phyloP scores from a whole-genome alignment of 2,888 invertebrate species.

The Malachius bipustulatus region DNA sequence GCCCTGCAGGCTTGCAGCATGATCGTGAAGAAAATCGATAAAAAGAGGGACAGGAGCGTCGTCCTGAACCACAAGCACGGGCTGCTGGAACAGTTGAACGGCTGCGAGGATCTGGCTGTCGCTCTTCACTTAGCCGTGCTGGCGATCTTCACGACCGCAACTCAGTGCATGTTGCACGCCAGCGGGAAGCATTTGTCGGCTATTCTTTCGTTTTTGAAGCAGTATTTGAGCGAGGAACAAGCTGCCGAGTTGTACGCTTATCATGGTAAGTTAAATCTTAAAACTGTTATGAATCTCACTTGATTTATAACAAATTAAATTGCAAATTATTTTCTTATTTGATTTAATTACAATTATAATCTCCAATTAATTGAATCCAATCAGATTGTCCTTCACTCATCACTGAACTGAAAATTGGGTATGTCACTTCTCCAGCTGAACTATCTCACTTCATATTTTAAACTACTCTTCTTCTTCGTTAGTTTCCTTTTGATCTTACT shows the following conservation, averaged over 20 bases:
- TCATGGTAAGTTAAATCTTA: slow-evolving; percentile 71
- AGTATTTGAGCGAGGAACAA: slow-evolving; percentile 54
- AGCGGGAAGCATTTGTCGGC: slow-evolving; percentile 87
- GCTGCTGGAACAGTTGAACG: slow-evolving; percentile 63
- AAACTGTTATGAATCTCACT: no score
- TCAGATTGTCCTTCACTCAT: no score
- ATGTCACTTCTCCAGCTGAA: no score
- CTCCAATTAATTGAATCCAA: no score
- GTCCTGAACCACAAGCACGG: slow-evolving; percentile 72
- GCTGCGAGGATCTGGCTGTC: slow-evolving; percentile 64
- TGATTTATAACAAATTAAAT: no score
- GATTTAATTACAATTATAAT: no score
- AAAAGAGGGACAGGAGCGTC: slow-evolving; percentile 71
- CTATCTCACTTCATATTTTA: no score
- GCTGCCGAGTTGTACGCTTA: slow-evolving; percentile 52
- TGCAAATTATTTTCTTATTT: no score
- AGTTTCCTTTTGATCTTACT: no score
- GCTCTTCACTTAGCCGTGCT: slow-evolving; percentile 65
- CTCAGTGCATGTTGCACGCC: slow-evolving; percentile 77
- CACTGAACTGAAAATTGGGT: no score
- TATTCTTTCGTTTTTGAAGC: slow-evolving; percentile 61
- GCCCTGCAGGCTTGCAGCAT: slow-evolving; percentile 62
- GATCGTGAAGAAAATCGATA: slow-evolving; percentile 79
- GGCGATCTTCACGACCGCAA: slow-evolving; percentile 67
- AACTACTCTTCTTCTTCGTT: no score